Conservation (phyloP, 2,888 invertebrate species). For the Homarus gammarus region DNA sequence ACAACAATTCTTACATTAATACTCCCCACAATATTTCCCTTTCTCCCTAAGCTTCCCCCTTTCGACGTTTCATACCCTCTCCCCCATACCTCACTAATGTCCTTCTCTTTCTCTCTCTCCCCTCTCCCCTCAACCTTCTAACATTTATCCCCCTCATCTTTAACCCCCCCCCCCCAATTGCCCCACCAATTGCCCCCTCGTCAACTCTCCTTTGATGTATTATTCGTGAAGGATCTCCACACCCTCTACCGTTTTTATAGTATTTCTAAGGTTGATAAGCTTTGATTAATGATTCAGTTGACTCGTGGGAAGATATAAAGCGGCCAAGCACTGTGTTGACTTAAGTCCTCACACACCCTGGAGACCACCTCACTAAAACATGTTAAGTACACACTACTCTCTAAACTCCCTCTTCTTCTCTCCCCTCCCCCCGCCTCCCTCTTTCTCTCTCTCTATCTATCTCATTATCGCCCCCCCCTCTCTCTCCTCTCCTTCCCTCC, state of each 20-base stretch:
- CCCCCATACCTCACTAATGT: neutral
- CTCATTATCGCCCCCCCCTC: neutral
- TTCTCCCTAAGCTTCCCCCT: neutral
- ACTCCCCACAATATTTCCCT: neutral
- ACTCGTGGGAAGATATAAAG: neutral
- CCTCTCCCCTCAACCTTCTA: neutral
- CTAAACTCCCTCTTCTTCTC: neutral
- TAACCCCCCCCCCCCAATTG: neutral
- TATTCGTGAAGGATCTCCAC: neutral
- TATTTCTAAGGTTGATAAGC: constrained; percentile 10
- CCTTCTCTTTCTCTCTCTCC: too few species aligned
- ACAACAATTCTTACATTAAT: too few species aligned
- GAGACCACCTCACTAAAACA: neutral
- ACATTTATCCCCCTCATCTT: neutral
- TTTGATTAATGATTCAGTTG: constrained; percentile 12
- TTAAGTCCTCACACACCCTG: neutral
- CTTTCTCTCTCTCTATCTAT: neutral
- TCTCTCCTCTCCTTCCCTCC: neutral
- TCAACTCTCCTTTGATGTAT: neutral
- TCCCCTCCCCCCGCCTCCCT: neutral
- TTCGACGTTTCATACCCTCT: neutral
- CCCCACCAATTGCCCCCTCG: neutral
- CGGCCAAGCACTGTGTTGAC: neutral
- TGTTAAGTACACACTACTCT: neutral
- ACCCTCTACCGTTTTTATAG: neutral